These are phyloP conservation scores for Amblyteles armatorius DNA, from an alignment of 2,888 invertebrate species.

Conservation along the genomic window DNA sequence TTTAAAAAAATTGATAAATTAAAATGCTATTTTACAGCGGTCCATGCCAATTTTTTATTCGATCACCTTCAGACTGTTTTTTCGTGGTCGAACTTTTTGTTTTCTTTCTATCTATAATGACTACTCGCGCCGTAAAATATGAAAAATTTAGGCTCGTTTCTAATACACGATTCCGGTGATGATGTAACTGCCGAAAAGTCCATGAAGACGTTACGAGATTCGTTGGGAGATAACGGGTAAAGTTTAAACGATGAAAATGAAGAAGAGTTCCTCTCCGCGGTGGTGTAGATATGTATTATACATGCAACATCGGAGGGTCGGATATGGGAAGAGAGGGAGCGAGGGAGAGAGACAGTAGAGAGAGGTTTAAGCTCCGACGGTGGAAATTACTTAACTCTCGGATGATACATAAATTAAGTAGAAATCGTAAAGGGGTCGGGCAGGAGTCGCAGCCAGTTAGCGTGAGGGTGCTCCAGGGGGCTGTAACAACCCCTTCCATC, in stretches of 20 bases:
- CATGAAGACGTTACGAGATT: slow-evolving; percentile 18
- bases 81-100: neutral
- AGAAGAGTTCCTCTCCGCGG: slow-evolving; percentile 70
- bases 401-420: slow-evolving; percentile 85
- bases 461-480: slow-evolving; percentile 85
- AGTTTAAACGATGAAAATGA: slow-evolving; percentile 71
- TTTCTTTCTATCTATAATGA: neutral
- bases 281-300: slow-evolving; percentile 65
- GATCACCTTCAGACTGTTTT: neutral
- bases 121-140: neutral
- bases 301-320: slow-evolving; percentile 48
- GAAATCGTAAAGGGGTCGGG: slow-evolving; percentile 83
- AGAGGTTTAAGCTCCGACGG: slow-evolving; percentile 70
- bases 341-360: slow-evolving; percentile 33
- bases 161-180: slow-evolving; percentile 14
- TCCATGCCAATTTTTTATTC: slow-evolving; percentile 20
- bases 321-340: slow-evolving; percentile 34
- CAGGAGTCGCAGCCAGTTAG: slow-evolving; percentile 84
- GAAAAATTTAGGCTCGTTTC: slow-evolving; percentile 13
- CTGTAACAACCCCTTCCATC: slow-evolving; percentile 78
- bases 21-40: neutral
- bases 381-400: slow-evolving; percentile 85
- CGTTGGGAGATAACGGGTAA: slow-evolving; percentile 62
- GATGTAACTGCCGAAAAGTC: slow-evolving; percentile 14
- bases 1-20: too few species aligned